phyloP scores from a whole-genome alignment of 1,140 invertebrate genomes.

The Drosophila cardini region DNA sequence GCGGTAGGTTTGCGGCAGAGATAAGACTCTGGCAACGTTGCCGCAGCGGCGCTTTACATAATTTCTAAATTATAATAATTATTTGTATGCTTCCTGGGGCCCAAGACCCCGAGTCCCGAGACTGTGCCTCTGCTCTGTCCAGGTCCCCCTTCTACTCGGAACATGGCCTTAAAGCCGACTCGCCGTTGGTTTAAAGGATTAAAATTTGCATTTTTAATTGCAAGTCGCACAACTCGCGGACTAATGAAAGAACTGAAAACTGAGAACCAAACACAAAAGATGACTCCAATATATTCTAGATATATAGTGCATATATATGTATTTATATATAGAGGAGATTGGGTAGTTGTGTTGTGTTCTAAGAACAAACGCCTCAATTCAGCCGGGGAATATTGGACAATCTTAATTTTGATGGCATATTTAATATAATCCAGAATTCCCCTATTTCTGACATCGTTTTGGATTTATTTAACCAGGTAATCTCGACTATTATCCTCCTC shows the following conservation, averaged over 20 bases:
- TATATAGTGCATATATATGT: too few species aligned
- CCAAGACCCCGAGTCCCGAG: conserved; percentile 2
- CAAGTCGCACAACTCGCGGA: conserved; percentile 31
- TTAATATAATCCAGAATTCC: too few species aligned
- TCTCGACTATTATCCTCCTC: too few species aligned
- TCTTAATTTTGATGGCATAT: background rate
- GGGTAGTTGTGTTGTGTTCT: background rate
- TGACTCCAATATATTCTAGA: background rate
- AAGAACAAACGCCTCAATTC: background rate
- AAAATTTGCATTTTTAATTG: conserved; percentile 83
- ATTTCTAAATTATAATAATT: conserved; percentile 85
- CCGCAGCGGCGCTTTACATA: conserved; percentile 81
- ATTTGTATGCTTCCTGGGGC: conserved; percentile 81
- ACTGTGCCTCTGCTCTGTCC: background rate
- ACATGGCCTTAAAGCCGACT: conserved; percentile 64
- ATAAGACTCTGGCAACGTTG: conserved; percentile 68
- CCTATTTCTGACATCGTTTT: too few species aligned
- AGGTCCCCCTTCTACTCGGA: background rate
- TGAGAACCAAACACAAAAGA: conserved; percentile 13
- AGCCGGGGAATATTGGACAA: background rate
- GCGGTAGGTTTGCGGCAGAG: conserved; percentile 33
- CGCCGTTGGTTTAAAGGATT: conserved; percentile 70
- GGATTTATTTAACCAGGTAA: too few species aligned
- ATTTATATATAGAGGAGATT: background rate
- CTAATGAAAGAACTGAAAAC: conserved; percentile 31